These are phyloP conservation scores for Phymanthus crucifer DNA, from an alignment of 92 coral and sea anemone genomes.

Conservation along the genomic window DNA sequence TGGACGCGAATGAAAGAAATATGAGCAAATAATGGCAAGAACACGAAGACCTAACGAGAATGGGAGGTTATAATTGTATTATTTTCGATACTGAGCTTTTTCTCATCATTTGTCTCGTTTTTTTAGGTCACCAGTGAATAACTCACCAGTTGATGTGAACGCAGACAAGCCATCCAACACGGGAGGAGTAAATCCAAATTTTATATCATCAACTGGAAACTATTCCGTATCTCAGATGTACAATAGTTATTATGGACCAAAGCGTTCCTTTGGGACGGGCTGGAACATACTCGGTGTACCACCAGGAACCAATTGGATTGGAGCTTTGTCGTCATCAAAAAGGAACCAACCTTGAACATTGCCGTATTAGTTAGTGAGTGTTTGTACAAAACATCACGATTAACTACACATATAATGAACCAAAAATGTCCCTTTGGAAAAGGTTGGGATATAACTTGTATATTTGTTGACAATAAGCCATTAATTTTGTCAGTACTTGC, in stretches of 20 bases:
- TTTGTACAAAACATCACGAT: not conserved
- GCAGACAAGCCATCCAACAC: constrained; percentile 20
- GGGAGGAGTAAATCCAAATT: constrained; percentile 32
- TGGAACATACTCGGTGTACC: constrained; percentile 97
- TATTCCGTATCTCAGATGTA: constrained; percentile 69
- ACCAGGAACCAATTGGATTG: constrained; percentile 16
- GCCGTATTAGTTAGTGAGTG: not conserved
- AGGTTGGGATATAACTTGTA: not conserved
- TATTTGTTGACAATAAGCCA: not conserved
- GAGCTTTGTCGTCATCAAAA: constrained; percentile 13
- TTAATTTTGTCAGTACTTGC: no score
- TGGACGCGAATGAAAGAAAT: not conserved
- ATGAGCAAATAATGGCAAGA: not conserved
- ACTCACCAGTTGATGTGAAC: constrained; percentile 9
- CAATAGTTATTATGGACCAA: constrained; percentile 51
- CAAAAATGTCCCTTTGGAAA: not conserved
- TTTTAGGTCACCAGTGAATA: not conserved
- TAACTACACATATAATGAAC: not conserved
- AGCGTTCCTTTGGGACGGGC: constrained; percentile 66
- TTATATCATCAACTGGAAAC: constrained; percentile 63
- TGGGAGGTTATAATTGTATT: not conserved
- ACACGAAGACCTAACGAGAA: not conserved
- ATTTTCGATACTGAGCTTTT: not conserved
- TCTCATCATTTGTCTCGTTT: not conserved
- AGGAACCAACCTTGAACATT: constrained; percentile 17